Conservation (phyloP, 2,888 invertebrate genomes). For the Germaria angustata region DNA sequence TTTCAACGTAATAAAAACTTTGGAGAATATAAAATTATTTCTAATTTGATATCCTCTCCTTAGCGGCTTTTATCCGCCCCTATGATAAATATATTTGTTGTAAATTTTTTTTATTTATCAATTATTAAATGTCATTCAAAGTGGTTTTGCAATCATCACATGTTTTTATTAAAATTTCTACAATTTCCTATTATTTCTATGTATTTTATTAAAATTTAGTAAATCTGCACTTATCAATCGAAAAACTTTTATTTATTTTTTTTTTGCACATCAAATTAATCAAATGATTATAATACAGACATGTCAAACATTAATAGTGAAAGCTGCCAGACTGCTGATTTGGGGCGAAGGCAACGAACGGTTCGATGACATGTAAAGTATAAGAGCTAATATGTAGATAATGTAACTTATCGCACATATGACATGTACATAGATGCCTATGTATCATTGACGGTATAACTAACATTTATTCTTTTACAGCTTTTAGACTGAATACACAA, state of each 20-base stretch:
- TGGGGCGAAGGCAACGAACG: neutral
- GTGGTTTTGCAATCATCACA: neutral
- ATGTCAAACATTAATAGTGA: neutral
- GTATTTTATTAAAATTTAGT: too few relatives aligned
- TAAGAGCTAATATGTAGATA: too few relatives aligned
- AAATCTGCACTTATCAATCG: neutral
- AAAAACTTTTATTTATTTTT: conserved; percentile 24
- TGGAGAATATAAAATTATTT: neutral
- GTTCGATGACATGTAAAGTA: neutral
- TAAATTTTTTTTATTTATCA: conserved; percentile 5
- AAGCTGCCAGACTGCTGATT: neutral
- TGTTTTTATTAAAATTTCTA: neutral
- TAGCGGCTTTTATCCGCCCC: conserved; percentile 57
- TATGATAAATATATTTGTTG: neutral
- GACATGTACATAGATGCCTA: too few relatives aligned
- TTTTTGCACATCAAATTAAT: conserved; percentile 47
- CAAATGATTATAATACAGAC: neutral
- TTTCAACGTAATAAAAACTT: conserved; percentile 55
- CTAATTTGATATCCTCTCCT: neutral
- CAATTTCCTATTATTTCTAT: too few relatives aligned
- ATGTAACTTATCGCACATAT: too few relatives aligned
- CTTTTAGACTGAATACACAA: too few relatives aligned
- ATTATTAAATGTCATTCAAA: neutral
- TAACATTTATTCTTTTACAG: too few relatives aligned
- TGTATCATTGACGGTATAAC: too few relatives aligned